Conservation (phyloP, 2,797 vertebrate species). For the Carcharodon carcharias region DNA sequence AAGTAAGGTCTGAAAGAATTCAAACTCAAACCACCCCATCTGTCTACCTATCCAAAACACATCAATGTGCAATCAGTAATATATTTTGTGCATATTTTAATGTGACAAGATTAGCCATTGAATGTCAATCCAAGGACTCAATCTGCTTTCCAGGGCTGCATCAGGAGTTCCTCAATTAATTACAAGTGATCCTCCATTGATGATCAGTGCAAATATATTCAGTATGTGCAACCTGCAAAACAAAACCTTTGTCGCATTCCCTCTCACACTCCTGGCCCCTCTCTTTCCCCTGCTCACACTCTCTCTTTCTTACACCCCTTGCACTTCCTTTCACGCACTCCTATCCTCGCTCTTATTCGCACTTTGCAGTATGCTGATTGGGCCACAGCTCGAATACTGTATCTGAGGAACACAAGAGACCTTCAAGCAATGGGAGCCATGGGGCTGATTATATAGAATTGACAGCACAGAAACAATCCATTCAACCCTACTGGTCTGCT, state of each 20-base stretch:
- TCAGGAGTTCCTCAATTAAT: neutral
- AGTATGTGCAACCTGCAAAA: neutral
- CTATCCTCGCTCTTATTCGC: too few relatives aligned
- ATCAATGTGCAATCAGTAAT: neutral
- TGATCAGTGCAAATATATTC: neutral
- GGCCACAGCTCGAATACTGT: neutral
- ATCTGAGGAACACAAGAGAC: neutral
- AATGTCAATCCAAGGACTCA: neutral
- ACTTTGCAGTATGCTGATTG: neutral
- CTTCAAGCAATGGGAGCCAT: neutral
- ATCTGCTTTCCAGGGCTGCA: neutral
- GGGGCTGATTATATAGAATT: neutral
- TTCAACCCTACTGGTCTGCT: neutral
- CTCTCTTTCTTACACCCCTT: neutral
- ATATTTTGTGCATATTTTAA: neutral
- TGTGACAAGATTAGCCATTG: neutral
- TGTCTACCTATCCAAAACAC: neutral
- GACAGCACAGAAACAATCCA: neutral
- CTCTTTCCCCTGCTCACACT: neutral
- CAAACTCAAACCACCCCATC: neutral
- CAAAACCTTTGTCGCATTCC: neutral
- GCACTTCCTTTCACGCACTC: neutral
- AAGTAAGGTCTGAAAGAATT: neutral
- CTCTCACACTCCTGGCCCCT: too few relatives aligned
- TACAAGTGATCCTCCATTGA: neutral